Evolutionary conservation across 2,888 invertebrate genomes (phyloP).

Genomic region (Pyrrhia umbra): DNA sequence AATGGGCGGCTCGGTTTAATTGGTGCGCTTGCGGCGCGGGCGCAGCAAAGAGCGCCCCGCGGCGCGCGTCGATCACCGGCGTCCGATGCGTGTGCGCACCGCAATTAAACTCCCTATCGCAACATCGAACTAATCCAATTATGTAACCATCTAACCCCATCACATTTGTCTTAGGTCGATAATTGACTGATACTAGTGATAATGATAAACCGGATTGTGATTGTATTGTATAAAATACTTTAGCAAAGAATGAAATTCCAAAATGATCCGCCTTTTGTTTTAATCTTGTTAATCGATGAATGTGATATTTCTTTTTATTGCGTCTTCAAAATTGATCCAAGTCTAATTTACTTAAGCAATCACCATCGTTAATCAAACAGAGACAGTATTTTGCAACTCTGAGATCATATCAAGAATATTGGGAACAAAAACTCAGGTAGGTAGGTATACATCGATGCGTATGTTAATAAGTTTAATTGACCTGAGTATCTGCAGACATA

Average conservation of each 20-base stretch:
- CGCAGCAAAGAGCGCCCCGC: slow-evolving; percentile 82
- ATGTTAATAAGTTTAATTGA: slow-evolving; percentile 59
- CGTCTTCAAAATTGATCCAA: slow-evolving; percentile 11
- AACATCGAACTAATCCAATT: slow-evolving; percentile 87
- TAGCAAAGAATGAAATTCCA: background rate
- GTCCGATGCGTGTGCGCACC: slow-evolving; percentile 78
- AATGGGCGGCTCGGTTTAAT: slow-evolving; percentile 70
- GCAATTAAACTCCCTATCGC: slow-evolving; percentile 84
- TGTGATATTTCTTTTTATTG: slow-evolving; percentile 4
- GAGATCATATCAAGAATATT: slow-evolving; percentile 34
- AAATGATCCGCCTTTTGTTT: background rate
- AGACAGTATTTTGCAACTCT: slow-evolving; percentile 28
- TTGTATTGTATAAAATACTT: slow-evolving; percentile 5
- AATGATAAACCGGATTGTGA: slow-evolving; percentile 58
- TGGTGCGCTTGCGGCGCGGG: slow-evolving; percentile 76
- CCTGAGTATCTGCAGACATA: slow-evolving; percentile 53
- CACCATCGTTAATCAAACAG: slow-evolving; percentile 50
- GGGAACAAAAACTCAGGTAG: slow-evolving; percentile 25
- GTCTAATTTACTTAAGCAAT: slow-evolving; percentile 47
- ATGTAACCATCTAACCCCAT: slow-evolving; percentile 76
- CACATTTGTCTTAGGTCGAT: slow-evolving; percentile 79
- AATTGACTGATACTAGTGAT: slow-evolving; percentile 76
- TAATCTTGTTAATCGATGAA: slow-evolving; percentile 1
- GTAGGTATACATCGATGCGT: slow-evolving; percentile 52
- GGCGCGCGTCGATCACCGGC: slow-evolving; percentile 83